Evolutionary conservation across 53 echinoderm and acorn worm genomes (phyloP), one percentile per base, ranked within the genome.

Genomic region (Temnopleurus reevesii): DNA sequence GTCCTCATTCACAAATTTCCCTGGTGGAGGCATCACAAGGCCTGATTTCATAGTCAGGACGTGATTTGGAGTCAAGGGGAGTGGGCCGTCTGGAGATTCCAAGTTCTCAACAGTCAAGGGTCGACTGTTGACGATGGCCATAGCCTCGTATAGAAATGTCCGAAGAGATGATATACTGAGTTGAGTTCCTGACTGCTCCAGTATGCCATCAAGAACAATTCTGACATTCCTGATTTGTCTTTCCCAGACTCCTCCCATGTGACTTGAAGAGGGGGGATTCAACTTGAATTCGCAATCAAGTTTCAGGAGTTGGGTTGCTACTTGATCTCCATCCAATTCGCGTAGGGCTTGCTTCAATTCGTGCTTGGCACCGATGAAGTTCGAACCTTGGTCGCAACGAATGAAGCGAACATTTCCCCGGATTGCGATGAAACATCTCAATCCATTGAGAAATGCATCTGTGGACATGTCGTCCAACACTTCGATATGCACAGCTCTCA

Each of bases 301-400:
- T 2, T 92, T 77, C 77, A 81, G 54, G 17, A 92, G 35, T 24
- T 81, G 65, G 55, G 89, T 18, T 4, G 71, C 71, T 4, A 71
- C 41, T 33, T 13, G 71, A 71, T 33, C 18, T 71, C 19, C 35
- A 71, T 71, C 71, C 36, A 71, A 10, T 71, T 71, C 71, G 33
- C 36, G n/a, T n/a, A n/a, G n/a, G n/a, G n/a, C n/a, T n/a, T n/a
- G n/a, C n/a, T n/a, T n/a, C n/a, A n/a, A n/a, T n/a, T n/a, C n/a
- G n/a, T n/a, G n/a, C n/a, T n/a, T n/a, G n/a, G n/a, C 76, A 7
- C 93, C 93, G 63, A 91, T 89, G 46, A 94, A 94, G 49, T 94
- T 92, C 0, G 89, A 89, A 1, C 83, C 94, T 46, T 51, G 77
- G 53, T 94, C 94, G 17, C 82, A 82, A 23, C 63, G 49, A 77